Conservation (phyloP, 2,888 invertebrate genomes). For the Tanypteryx hageni region DNA sequence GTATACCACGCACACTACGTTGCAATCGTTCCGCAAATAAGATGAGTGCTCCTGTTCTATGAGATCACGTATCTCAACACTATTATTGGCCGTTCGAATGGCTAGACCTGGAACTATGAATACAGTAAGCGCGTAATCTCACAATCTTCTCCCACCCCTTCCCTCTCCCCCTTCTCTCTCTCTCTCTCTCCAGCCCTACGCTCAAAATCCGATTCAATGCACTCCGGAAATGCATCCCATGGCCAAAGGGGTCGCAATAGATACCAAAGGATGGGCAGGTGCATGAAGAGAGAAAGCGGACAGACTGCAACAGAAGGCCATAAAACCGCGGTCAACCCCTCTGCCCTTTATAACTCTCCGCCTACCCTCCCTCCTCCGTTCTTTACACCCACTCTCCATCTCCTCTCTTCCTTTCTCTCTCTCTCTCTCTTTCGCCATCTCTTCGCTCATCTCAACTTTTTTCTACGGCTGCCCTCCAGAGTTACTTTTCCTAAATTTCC, state of each 20-base stretch:
- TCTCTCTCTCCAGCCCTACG: neutral
- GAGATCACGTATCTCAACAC: neutral
- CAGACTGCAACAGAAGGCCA: constrained; percentile 63
- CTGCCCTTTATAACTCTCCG: constrained; percentile 5
- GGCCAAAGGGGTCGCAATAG: constrained; percentile 45
- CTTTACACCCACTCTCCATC: neutral
- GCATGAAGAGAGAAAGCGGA: constrained; percentile 62
- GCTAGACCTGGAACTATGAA: too few species aligned
- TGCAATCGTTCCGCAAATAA: neutral
- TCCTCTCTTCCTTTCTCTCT: neutral
- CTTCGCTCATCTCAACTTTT: neutral
- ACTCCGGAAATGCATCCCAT: constrained; percentile 60
- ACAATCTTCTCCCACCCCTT: neutral
- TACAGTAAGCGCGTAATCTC: neutral
- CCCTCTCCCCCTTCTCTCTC: neutral
- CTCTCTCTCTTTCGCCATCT: neutral
- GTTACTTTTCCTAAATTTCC: neutral
- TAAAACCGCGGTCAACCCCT: constrained; percentile 55
- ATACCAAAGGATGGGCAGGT: constrained; percentile 58
- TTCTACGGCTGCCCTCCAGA: neutral
- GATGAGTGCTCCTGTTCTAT: too few species aligned
- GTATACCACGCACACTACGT: neutral
- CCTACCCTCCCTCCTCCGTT: neutral
- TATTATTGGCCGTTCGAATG: neutral
- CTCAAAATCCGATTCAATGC: constrained; percentile 59